Base-by-base conservation (phyloP, 1,140 invertebrate genomes). In the Batillaria attramentaria region DNA sequence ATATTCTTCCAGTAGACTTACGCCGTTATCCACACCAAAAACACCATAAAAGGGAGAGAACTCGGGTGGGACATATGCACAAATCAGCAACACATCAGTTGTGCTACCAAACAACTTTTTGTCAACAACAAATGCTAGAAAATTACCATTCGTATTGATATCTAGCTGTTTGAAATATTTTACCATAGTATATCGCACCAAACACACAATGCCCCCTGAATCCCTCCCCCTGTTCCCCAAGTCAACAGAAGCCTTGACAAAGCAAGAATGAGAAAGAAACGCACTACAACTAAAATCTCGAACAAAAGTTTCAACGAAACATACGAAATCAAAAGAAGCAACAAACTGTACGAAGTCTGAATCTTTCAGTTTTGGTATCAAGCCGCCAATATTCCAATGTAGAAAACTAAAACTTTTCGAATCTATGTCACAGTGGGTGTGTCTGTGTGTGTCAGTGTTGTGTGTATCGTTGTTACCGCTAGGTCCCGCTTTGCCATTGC, bases 261-360 rank as follows among this genome's bases (percentile, higher is more conserved):
- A 62, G n/a, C 33, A 28, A 62, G n/a, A 50, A 62, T n/a, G 24
- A n/a, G 57, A 31, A 1, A 62, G n/a, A 62, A 62, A 24, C 10
- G n/a, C 57, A 62, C 8, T 31, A 62, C 24, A 62, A 62, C n/a
- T 50, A 50, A 62, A 62, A 16, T 24, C 33, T 10, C n/a, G 24
- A 62, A 3, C 57, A 62, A 62, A 62, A 8, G 57, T 62, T 62
- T 62, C 57, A 62, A 62, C 57, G 33, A 62, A 31, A 62, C 57
- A 62, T 28, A 62, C 10, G 33, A 62, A 62, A 28, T 31, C 57
- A 62, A 18, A 62, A n/a, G 57, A 62, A 62, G 57, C n/a, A 28
- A 62, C 57, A 62, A 62, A 62, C 33, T 24, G 33, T 10, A 62
- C 57, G 33, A 62, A n/a, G 33, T 62, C 57, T 8, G 8, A 28